Evolutionary conservation across 2,113 vertebrate species (phyloP), one percentile per base, ranked within the genome.

Genomic region (Micromys minutus): DNA sequence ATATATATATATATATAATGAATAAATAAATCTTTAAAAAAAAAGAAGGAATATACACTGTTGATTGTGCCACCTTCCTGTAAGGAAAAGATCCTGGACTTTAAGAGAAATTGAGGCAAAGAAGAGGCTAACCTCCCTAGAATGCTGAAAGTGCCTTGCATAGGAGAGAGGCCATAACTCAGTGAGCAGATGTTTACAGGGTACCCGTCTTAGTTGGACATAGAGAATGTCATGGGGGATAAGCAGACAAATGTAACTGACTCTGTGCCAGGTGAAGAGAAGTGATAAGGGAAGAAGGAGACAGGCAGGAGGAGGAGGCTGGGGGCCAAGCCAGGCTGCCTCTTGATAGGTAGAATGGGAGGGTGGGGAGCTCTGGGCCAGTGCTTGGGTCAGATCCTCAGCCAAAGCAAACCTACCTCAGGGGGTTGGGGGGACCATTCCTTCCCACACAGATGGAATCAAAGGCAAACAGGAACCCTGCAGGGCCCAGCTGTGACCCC

Each of bases 401-500:
- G 97, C 97, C 97, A 98, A 98, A 97, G 90, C 91, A 98, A 98
- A 98, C 96, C 91, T 94, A 87, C 97, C 96, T 94, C 86, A 72
- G 95, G 94, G 88, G 91, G 80, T 31, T 74, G 45, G 79, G 89
- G 89, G 95, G 69, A 83, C 88, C 2, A 13, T 50, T 96, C 93
- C 96, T 77, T 96, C 97, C 95, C 74, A 67, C 81, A 92, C 97
- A 69, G 97, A 95, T 96, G 92, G 92, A 92, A 98, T 98, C 96
- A 98, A 97, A 98, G 96, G 93, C 95, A 97, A 97, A 95, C 90
- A 93, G 97, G 95, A 97, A 86, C 93, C 96, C 96, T 77, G 63
- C 94, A 65, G 94, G 94, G 97, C 84, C 96, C 97, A 98, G 97
- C 97, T 97, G 95, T 97, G 96, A 96, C 96, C 96, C 90, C 92